A percentile compares a stretch with the other conserved stretches of the same genome.
phyloP scores from a whole-genome alignment of 2,888 invertebrate genomes.

The Euphydryas editha region DNA sequence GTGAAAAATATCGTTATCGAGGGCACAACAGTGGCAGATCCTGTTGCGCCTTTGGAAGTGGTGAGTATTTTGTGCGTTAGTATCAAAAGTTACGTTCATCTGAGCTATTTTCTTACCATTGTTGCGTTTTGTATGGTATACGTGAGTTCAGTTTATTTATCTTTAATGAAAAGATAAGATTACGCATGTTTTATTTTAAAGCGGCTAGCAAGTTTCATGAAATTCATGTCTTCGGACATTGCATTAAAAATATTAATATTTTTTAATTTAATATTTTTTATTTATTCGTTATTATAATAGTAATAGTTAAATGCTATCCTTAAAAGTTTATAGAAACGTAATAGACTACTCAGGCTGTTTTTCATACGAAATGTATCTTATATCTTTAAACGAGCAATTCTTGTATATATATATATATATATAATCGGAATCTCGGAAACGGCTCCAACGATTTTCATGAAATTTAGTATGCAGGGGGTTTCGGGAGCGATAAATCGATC shows the following conservation, averaged over 20 bases:
- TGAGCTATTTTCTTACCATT: conserved; percentile 22
- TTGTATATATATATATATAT: no score
- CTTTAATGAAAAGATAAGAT: conserved; percentile 38
- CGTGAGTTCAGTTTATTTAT: conserved; percentile 31
- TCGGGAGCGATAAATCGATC: no score
- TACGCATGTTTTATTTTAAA: conserved; percentile 22
- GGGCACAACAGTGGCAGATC: conserved; percentile 68
- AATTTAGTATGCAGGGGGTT: no score
- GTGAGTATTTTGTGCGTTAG: conserved; percentile 61
- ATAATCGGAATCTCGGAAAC: no score
- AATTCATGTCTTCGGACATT: neutral
- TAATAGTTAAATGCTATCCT: no score
- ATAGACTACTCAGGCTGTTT: no score
- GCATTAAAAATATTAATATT: neutral
- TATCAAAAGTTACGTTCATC: conserved; percentile 36
- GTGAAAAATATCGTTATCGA: conserved; percentile 71
- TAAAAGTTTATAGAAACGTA: no score
- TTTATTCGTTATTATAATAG: neutral
- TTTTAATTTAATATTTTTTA: neutral
- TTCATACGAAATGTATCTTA: no score
- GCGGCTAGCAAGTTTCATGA: conserved; percentile 14
- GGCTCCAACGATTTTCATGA: no score
- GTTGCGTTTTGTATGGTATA: conserved; percentile 23
- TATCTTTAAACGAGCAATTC: no score
- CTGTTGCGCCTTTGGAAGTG: conserved; percentile 77